These are phyloP conservation scores for Leiothrix lutea DNA, from an alignment of 2,113 vertebrate genomes.

Conservation along the genomic window DNA sequence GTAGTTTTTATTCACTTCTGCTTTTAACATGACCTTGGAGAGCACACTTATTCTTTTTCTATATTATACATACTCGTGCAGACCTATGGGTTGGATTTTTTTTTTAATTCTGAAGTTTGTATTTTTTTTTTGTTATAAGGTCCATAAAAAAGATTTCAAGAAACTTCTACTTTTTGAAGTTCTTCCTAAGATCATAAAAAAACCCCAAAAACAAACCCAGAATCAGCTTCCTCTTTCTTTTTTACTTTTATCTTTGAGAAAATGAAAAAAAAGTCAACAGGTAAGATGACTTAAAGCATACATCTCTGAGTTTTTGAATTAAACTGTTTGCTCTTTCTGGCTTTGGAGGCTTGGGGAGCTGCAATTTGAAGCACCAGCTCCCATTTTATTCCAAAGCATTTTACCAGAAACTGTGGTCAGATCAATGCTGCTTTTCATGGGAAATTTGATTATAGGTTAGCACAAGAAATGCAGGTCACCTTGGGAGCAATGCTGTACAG, in stretches of 20 bases:
- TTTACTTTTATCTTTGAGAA: neutral
- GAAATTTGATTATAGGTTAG: neutral
- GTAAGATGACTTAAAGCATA: neutral
- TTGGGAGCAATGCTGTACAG: fast-evolving
- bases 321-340: neutral
- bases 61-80: neutral
- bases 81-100: neutral
- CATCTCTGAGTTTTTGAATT: neutral
- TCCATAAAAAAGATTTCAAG: neutral
- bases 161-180: neutral
- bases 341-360: neutral
- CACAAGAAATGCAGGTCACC: neutral
- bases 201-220: too few relatives aligned
- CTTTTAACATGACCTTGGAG: neutral
- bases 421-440: neutral
- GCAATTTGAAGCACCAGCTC: neutral
- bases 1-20: neutral
- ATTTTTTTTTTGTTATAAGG: neutral
- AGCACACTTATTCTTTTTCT: neutral
- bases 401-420: neutral
- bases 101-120: neutral
- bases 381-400: neutral
- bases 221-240: neutral
- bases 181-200: neutral
- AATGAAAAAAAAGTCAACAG: neutral